phyloP scores from a whole-genome alignment of 2,888 invertebrate genomes.

The Exephanes ischioxanthus region DNA sequence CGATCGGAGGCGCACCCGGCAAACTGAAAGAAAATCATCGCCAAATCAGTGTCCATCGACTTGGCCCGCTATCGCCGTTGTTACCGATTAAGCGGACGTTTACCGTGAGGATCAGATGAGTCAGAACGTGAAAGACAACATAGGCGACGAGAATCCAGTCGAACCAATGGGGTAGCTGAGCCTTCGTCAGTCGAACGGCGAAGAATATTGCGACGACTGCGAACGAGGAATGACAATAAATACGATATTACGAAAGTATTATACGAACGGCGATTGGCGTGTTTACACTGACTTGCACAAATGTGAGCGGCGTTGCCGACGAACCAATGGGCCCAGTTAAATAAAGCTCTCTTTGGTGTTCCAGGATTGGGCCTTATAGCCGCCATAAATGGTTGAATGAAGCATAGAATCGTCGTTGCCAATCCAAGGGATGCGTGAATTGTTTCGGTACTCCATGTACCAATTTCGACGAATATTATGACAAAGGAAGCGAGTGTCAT shows the following conservation, averaged over 20 bases:
- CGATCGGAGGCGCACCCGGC: slow-evolving; percentile 92
- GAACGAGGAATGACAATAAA: slow-evolving; percentile 76
- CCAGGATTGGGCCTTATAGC: slow-evolving; percentile 94
- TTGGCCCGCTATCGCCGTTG: background rate
- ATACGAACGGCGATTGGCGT: background rate
- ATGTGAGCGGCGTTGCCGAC: slow-evolving; percentile 95
- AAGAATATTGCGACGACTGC: slow-evolving; percentile 97
- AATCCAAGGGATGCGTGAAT: slow-evolving; percentile 94
- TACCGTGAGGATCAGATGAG: slow-evolving; percentile 95
- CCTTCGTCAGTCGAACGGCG: slow-evolving; percentile 94
- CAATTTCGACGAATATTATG: slow-evolving; percentile 93
- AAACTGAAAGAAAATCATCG: slow-evolving; percentile 86
- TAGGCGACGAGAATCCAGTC: slow-evolving; percentile 95
- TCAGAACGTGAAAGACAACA: slow-evolving; percentile 94
- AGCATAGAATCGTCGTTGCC: slow-evolving; percentile 92
- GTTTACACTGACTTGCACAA: slow-evolving; percentile 90
- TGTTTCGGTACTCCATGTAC: slow-evolving; percentile 90
- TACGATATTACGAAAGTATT: background rate
- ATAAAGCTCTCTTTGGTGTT: slow-evolving; percentile 91
- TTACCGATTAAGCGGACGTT: slow-evolving; percentile 72
- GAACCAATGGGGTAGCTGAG: slow-evolving; percentile 94
- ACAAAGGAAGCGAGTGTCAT: slow-evolving; percentile 92
- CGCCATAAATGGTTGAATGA: slow-evolving; percentile 95
- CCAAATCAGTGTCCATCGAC: background rate
- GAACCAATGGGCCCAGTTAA: slow-evolving; percentile 97